phyloP scores from a whole-genome alignment of 1,140 invertebrate genomes.

The Drosophila simulans region DNA sequence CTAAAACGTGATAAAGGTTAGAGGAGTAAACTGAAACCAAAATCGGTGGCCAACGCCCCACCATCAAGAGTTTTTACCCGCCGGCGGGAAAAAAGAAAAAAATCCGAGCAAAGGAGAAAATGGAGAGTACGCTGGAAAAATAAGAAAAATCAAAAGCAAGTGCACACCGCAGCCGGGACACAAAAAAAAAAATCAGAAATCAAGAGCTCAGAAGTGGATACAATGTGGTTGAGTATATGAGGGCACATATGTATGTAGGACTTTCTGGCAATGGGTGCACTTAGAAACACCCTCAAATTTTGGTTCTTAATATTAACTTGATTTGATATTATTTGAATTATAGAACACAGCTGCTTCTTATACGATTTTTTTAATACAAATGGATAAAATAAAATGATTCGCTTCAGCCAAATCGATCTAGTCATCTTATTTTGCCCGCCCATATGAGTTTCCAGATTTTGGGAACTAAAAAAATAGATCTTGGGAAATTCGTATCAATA shows the following conservation, averaged over 20 bases:
- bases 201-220: constrained; percentile 62
- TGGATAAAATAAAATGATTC: no score
- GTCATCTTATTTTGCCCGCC: no score
- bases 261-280: constrained; percentile 5
- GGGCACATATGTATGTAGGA: constrained; percentile 20
- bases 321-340: not conserved
- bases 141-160: constrained; percentile 68
- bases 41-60: constrained; percentile 32
- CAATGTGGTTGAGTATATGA: constrained; percentile 29
- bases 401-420: no score
- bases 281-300: not conserved
- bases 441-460: no score
- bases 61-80: constrained; percentile 23
- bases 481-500: no score
- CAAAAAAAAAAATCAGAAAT: constrained; percentile 74
- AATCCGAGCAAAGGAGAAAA: constrained; percentile 1
- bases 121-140: constrained; percentile 2
- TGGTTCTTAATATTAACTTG: not conserved
- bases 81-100: constrained; percentile 44
- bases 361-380: no score
- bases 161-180: constrained; percentile 55
- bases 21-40: constrained; percentile 37
- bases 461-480: no score
- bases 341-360: no score
- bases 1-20: constrained; percentile 75